Evolutionary conservation across 2,888 invertebrate genomes (phyloP), one percentile per base, ranked within the genome.

Genomic region (Boloria selene): DNA sequence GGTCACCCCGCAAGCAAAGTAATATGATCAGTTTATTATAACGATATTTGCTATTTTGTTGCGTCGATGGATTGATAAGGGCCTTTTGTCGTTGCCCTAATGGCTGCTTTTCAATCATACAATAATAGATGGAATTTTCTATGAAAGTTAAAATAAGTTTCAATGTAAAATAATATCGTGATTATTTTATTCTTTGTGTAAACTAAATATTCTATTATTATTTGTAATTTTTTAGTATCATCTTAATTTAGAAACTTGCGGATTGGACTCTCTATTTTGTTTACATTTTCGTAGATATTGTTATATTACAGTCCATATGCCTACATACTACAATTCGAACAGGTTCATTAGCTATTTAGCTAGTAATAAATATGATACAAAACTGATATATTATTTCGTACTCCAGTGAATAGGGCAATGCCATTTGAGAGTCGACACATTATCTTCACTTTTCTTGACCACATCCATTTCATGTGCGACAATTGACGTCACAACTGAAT

Each of bases 11-110:
- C 65, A 74, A 71, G 16, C 78, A 87, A 87, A 68, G 90, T 86
- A 90, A 90, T 83, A 85, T 82, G 89, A 90, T 88, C 82, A 75
- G 77, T 84, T 89, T 87, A 86, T 90, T 90, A 90, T 89, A 88
- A 87, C 88, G 88, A 89, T 90, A 90, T 89, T 88, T 82, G 85
- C 83, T 84, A 84, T 82, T 79, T 85, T 84, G 85, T 84, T 75
- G 76, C 71, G 79, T 77, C 79, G 74, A 67, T 71, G 73, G 67
- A 59, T 69, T 59, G 80, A 81, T 81, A 81, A 75, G 70, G 62
- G 56, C 72, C 31, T 72, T 72, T 80, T 81, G 80, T 80, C 69
- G 50, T 42, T 59, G 65, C 64, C 61, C 76, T 79, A 80, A 80
- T 79, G 77, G 69, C 71, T 80, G 65, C 26, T 84, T 84, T 83